Evolutionary conservation across 1,140 invertebrate species (phyloP).

Genomic region (Drosophila orosa): DNA sequence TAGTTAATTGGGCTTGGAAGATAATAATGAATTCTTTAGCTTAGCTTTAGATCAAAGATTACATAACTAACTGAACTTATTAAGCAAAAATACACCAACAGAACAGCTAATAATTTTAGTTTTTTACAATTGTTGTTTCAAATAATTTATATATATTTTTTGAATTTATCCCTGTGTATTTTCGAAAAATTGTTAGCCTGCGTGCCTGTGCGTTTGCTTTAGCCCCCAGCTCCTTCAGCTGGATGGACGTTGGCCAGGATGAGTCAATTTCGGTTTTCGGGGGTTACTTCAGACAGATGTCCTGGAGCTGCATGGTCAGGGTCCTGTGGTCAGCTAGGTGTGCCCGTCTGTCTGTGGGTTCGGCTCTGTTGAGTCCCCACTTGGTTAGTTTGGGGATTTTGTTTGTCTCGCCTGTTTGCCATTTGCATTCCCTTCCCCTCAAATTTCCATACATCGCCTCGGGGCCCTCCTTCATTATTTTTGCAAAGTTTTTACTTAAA

Average conservation of each 20-base stretch:
- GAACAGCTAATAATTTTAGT: background rate
- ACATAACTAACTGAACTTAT: no score
- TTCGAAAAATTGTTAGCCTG: conserved; percentile 31
- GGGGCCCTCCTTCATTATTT: conserved; percentile 76
- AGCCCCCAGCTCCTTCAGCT: background rate
- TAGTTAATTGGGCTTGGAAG: background rate
- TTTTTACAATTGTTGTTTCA: background rate
- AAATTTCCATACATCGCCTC: conserved; percentile 17
- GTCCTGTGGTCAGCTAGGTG: conserved; percentile 63
- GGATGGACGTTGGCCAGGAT: conserved; percentile 1
- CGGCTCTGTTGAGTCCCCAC: conserved; percentile 13
- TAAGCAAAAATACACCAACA: background rate
- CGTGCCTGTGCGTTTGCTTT: conserved; percentile 51
- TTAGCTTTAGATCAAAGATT: no score
- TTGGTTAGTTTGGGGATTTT: conserved; percentile 55
- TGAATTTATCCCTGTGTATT: background rate
- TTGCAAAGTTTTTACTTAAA: conserved; percentile 75
- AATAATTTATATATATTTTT: background rate
- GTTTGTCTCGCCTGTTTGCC: conserved; percentile 69
- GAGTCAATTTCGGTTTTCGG: conserved; percentile 16
- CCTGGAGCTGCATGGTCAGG: conserved; percentile 35
- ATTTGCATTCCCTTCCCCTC: conserved; percentile 43
- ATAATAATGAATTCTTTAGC: no score
- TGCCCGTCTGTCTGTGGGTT: conserved; percentile 29
- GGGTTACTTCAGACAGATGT: conserved; percentile 41